phyloP scores from a whole-genome alignment of 2,888 invertebrate species.

The Thecocarcelia acutangulata region DNA sequence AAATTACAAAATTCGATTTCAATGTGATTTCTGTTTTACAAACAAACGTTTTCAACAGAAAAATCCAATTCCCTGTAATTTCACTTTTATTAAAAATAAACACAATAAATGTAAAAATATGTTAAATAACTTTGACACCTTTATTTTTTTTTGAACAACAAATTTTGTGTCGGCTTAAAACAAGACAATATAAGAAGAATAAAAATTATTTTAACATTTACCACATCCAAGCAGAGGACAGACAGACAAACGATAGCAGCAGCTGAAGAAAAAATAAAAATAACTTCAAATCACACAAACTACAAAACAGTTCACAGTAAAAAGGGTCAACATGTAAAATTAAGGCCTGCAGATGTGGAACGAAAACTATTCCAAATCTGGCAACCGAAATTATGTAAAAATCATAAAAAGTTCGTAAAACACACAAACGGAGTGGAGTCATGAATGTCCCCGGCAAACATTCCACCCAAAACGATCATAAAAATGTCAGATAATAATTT shows the following conservation, averaged over 20 bases:
- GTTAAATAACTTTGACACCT: slow-evolving; percentile 42
- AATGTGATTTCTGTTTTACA: no score
- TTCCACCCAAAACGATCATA: slow-evolving; percentile 63
- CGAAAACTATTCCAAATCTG: slow-evolving; percentile 4
- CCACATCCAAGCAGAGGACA: no score
- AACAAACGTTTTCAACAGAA: neutral
- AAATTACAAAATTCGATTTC: no score
- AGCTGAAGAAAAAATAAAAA: slow-evolving; percentile 25
- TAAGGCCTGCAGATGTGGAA: slow-evolving; percentile 38
- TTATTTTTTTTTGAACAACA: slow-evolving; percentile 4
- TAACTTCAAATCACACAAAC: slow-evolving; percentile 17
- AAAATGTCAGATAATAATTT: slow-evolving; percentile 71
- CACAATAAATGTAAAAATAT: neutral
- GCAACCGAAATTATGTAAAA: slow-evolving; percentile 60
- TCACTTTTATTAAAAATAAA: slow-evolving; percentile 48
- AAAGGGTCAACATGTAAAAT: neutral
- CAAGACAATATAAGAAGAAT: slow-evolving; percentile 27
- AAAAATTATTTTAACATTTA: slow-evolving; percentile 12
- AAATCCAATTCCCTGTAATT: slow-evolving; percentile 22
- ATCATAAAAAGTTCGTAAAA: neutral
- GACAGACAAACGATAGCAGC: no score
- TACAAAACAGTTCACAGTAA: slow-evolving; percentile 3
- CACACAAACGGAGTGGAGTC: slow-evolving; percentile 20
- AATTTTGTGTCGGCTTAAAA: slow-evolving; percentile 17
- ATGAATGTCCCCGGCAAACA: neutral